Evolutionary conservation across 2,888 invertebrate genomes (phyloP).

Genomic region (Escarpia spicata): DNA sequence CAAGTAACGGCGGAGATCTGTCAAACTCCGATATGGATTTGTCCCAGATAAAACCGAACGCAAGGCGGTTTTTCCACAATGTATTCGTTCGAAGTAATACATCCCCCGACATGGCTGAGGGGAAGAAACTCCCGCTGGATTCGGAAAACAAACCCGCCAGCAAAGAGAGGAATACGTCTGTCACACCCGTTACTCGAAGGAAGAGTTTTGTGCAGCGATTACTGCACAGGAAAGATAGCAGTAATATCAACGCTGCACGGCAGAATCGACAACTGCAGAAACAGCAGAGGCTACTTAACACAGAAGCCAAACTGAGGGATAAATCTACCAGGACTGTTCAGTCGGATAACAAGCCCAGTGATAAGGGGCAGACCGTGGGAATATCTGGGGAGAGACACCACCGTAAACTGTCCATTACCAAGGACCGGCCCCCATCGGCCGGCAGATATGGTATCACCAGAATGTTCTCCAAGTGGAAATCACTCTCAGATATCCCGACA

Average conservation of each 20-base stretch:
- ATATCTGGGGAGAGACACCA: not conserved
- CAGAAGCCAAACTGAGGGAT: not conserved
- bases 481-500: constrained; percentile 21
- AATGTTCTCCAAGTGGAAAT: constrained; percentile 26
- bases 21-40: not conserved
- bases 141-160: not conserved
- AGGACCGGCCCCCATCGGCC: not conserved
- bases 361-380: not conserved
- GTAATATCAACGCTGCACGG: not conserved
- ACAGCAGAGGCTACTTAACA: not conserved
- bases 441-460: not conserved
- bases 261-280: not conserved
- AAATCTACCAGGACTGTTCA: not conserved
- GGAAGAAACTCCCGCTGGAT: not conserved
- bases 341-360: not conserved
- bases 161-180: not conserved
- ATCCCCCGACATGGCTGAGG: not conserved
- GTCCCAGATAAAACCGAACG: not conserved
- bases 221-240: not conserved
- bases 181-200: not conserved
- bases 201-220: not conserved
- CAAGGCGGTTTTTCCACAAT: not conserved
- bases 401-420: not conserved
- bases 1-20: not conserved
- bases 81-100: not conserved